phyloP scores from a whole-genome alignment of 2,113 vertebrate species.

The Alosa alosa region DNA sequence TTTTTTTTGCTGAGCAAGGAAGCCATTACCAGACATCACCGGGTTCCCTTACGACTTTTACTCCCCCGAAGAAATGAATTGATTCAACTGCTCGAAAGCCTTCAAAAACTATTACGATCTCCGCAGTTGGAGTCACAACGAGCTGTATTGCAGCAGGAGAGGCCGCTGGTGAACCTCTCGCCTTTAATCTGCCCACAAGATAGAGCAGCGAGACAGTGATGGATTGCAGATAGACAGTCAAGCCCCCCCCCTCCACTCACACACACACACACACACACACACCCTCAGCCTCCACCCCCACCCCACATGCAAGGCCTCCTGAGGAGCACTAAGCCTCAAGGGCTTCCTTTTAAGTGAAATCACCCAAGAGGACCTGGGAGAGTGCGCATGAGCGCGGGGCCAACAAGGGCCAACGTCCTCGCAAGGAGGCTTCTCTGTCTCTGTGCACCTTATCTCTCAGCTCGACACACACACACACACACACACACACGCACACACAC shows the following conservation, averaged over 20 bases:
- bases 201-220: constrained; percentile 32
- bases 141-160: constrained; percentile 21
- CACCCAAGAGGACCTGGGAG: background rate
- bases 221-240: constrained; percentile 35
- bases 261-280: background rate
- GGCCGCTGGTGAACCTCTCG: constrained; percentile 28
- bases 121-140: constrained; percentile 13
- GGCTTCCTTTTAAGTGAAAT: constrained; percentile 24
- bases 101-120: constrained; percentile 45
- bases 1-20: constrained; percentile 31
- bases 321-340: background rate
- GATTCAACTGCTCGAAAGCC: constrained; percentile 37
- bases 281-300: background rate
- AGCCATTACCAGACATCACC: constrained; percentile 49
- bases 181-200: constrained; percentile 40
- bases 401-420: background rate
- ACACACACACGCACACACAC: background rate
- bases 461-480: background rate
- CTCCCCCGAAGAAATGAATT: constrained; percentile 55
- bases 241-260: background rate
- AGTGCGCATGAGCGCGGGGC: background rate
- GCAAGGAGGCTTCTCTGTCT: constrained; percentile 4
- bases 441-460: background rate
- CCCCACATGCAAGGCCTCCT: constrained; percentile 6
- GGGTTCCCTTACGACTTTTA: constrained; percentile 46